Percentiles rank a stretch among this genome's conserved stretches.
These are phyloP conservation scores for Neolamprologus fasciatus DNA, from an alignment of 2,113 vertebrate species.

Conservation along the genomic window DNA sequence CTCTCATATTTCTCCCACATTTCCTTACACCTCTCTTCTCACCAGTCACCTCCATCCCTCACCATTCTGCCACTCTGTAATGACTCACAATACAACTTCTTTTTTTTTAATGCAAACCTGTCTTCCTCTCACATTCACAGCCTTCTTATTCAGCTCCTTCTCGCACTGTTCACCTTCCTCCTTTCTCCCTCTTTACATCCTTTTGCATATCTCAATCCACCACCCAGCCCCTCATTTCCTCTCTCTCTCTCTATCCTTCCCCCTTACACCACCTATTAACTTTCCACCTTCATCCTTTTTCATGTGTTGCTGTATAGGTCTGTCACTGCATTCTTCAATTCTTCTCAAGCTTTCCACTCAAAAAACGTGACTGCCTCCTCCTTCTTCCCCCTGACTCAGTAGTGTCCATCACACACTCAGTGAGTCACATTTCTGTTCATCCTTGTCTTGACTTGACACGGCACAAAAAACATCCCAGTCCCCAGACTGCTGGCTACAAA, in stretches of 20 bases:
- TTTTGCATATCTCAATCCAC: background rate
- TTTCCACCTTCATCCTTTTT: background rate
- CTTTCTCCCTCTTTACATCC: background rate
- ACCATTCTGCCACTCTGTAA: background rate
- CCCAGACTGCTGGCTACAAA: background rate
- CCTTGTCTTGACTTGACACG: background rate
- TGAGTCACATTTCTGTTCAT: slow-evolving; percentile 18
- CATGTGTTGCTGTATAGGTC: background rate
- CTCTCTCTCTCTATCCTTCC: background rate
- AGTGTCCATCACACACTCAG: slow-evolving; percentile 6
- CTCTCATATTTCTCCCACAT: slow-evolving; percentile 22
- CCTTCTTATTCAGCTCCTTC: background rate
- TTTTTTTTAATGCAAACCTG: background rate
- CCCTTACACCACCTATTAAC: background rate
- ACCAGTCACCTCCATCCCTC: background rate
- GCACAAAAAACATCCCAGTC: background rate
- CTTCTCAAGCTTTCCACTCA: background rate
- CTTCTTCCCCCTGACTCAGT: background rate
- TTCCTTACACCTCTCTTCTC: slow-evolving; percentile 17
- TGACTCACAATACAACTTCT: background rate
- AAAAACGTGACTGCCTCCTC: background rate
- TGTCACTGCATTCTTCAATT: background rate
- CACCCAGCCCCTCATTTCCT: background rate
- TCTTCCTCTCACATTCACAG: background rate
- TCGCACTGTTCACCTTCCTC: background rate